Evolutionary conservation across 2,797 vertebrate species (phyloP), one percentile per base, ranked within the genome.

Genomic region (Ispidina picta): DNA sequence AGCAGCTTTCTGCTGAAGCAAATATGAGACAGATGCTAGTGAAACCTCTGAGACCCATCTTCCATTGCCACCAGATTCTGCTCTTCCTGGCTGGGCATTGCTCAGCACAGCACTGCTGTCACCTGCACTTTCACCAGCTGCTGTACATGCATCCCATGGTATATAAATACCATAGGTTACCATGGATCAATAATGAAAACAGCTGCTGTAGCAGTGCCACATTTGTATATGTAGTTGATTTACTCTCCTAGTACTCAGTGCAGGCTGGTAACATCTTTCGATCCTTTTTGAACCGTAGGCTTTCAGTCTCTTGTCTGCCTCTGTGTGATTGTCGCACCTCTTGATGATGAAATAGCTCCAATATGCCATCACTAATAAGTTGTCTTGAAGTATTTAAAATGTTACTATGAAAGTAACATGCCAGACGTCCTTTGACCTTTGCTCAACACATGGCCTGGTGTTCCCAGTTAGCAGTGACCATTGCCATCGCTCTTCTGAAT

Each of bases 381-480:
- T 70, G 10, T 65, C 28, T 28, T 64, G 49, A 58, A 46, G 21
- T 58, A 39, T 46, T 90, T 63, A 2, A 2, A 29, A 2, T 20
- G 33, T 66, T 73, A 33, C 9, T 39, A 3, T 2, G 3, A 18
- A 82, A 33, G 15, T 29, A 43, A 51, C 0, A 1, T 39, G 54
- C 28, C 43, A 54, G 43, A 16, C 0, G 2, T 39, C 65, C 41
- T 64, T 43, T 28, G 46, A 39, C 29, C 49, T 60, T 19, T 52
- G 58, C 37, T 83, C 31, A 43, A 1, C n/a, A 8, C 26, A 1
- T 0, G 0, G 1, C 65, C 37, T 17, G 7, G 10, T 37, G 54
- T 74, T 54, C 37, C 41, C 12, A 2, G 22, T 28, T 16, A 33
- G 37, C 62, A 17, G 33, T 15, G 51, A 14, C 65, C n/a, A 0